Percentiles rank a stretch among this genome's conserved stretches.
phyloP scores from a whole-genome alignment of 2,797 vertebrate genomes.

The Cossypha dichroa region DNA sequence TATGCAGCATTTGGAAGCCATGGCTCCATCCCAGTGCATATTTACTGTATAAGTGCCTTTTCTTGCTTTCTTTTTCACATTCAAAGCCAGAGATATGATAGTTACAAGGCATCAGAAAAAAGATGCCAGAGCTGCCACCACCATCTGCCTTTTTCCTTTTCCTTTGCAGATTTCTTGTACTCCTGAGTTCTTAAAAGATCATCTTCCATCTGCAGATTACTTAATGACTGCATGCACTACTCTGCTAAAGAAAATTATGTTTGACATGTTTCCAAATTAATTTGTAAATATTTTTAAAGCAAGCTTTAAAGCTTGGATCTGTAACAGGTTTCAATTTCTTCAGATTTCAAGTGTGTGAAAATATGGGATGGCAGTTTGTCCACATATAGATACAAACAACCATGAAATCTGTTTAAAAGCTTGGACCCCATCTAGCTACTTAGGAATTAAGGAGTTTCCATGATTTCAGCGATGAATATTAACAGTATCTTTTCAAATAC shows the following conservation, averaged over 20 bases:
- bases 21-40: fast-evolving
- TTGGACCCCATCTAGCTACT: not conserved
- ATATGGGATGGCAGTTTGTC: not conserved
- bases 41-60: fast-evolving
- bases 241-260: not conserved
- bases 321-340: not conserved
- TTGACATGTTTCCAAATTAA: not conserved
- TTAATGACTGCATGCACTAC: not conserved
- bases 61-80: not conserved
- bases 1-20: not conserved
- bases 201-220: not conserved
- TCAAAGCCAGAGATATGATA: fast-evolving
- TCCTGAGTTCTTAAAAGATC: not conserved
- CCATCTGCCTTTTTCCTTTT: not conserved
- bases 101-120: not conserved
- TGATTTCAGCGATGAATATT: not conserved
- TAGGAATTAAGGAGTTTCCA: not conserved
- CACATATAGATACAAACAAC: not conserved
- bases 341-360: not conserved
- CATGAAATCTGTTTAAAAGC: not conserved
- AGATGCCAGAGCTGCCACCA: not conserved
- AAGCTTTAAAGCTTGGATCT: not conserved
- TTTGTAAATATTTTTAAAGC: not conserved
- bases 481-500: not conserved
- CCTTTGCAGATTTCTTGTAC: not conserved